A percentile compares a stretch with the other conserved stretches of the same genome.
These are phyloP conservation scores for Threskiornis aethiopicus DNA, from an alignment of 2,797 vertebrate species.

Conservation along the genomic window DNA sequence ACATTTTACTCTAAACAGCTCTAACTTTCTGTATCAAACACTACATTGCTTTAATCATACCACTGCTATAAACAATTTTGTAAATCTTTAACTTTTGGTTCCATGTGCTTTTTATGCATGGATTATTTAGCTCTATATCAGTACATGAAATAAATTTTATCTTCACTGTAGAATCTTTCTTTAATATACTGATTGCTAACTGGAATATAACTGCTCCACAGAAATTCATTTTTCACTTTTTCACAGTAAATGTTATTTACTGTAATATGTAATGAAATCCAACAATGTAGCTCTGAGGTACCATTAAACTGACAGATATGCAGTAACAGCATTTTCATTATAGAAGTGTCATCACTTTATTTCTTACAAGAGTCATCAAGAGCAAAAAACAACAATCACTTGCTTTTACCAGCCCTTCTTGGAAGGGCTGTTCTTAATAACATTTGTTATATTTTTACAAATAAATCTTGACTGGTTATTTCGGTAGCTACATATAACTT, in stretches of 20 bases:
- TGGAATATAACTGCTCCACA: slow-evolving; percentile 24
- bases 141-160: not conserved
- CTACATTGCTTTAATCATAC: not conserved
- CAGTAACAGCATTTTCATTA: slow-evolving; percentile 34
- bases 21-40: not conserved
- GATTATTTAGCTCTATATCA: not conserved
- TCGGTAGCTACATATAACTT: not conserved
- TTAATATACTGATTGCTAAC: slow-evolving; percentile 3
- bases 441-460: not conserved
- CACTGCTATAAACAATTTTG: not conserved
- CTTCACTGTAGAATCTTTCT: not conserved
- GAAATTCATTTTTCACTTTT: slow-evolving; percentile 46
- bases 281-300: not conserved
- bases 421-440: not conserved
- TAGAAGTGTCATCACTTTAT: not conserved
- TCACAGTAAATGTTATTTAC: slow-evolving; percentile 53
- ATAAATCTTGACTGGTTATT: not conserved
- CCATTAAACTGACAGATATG: slow-evolving; percentile 39
- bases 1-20: not conserved
- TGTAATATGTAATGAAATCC: slow-evolving; percentile 40
- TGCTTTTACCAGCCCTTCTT: not conserved
- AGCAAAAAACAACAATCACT: not conserved
- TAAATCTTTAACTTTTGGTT: not conserved
- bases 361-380: slow-evolving; percentile 8
- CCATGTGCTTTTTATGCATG: not conserved